These are phyloP conservation scores for Drosophila ananassae DNA, from an alignment of 1,140 invertebrate species.

Conservation along the genomic window DNA sequence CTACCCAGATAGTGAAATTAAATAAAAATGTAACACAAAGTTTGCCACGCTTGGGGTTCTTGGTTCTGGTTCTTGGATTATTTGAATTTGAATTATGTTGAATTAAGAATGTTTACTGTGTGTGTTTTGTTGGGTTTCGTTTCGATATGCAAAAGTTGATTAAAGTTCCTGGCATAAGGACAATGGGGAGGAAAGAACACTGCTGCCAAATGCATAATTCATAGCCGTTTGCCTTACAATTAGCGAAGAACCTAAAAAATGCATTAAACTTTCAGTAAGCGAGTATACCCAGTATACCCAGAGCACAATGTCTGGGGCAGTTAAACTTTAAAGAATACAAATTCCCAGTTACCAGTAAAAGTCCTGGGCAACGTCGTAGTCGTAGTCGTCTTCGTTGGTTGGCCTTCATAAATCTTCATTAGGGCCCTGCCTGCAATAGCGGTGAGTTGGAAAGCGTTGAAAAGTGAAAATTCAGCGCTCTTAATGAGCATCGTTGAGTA, in stretches of 20 bases:
- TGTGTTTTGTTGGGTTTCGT: conserved; percentile 20
- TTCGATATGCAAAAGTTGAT: conserved; percentile 80
- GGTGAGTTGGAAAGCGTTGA: conserved; percentile 70
- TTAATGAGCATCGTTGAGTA: conserved; percentile 80
- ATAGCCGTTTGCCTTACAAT: conserved; percentile 76
- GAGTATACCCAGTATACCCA: conserved; percentile 24
- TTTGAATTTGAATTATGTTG: conserved; percentile 80
- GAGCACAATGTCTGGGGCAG: conserved; percentile 50
- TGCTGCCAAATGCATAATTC: conserved; percentile 74
- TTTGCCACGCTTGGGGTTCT: conserved; percentile 31
- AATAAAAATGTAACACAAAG: conserved; percentile 81
- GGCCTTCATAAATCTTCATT: conserved; percentile 80
- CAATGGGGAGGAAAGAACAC: conserved; percentile 51
- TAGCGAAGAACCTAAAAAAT: conserved; percentile 70
- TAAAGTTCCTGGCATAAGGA: conserved; percentile 69
- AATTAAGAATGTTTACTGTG: conserved; percentile 73
- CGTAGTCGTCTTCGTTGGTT: conserved; percentile 10
- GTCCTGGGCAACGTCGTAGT: conserved; percentile 9
- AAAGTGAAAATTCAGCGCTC: conserved; percentile 79
- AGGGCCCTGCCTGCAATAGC: conserved; percentile 28
- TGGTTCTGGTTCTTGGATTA: conserved; percentile 29
- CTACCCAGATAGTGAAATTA: conserved; percentile 70
- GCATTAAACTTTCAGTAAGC: conserved; percentile 69
- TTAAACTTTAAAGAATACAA: conserved; percentile 59
- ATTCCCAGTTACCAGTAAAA: conserved; percentile 30